Evolutionary conservation across 2,888 invertebrate genomes (phyloP).

Genomic region (Ceratothoa steindachneri): DNA sequence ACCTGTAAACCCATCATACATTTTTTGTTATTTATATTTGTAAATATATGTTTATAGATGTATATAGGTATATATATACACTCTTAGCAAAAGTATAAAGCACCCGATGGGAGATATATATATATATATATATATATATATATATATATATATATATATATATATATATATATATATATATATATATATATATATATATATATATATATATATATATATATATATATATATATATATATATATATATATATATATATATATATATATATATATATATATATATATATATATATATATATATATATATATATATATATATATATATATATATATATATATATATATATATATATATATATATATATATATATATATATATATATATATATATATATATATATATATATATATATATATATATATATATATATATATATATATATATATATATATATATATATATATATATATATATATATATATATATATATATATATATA

Average conservation of each 20-base stretch:
- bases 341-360: background rate
- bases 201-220: background rate
- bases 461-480: conserved; percentile 14
- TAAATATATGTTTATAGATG: too few relatives aligned
- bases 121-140: too few relatives aligned
- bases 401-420: background rate
- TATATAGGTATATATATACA: too few relatives aligned
- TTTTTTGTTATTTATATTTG: too few relatives aligned
- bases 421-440: background rate
- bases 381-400: background rate
- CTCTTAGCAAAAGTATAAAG: too few relatives aligned
- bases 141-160: too few relatives aligned
- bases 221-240: conserved; percentile 1
- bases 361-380: background rate
- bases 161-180: too few relatives aligned
- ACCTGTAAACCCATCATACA: too few relatives aligned
- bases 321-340: background rate
- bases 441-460: background rate
- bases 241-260: conserved; percentile 12
- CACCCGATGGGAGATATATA: too few relatives aligned
- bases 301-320: background rate
- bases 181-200: background rate
- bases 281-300: background rate
- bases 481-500: conserved; percentile 15
- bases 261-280: background rate